phyloP scores from a whole-genome alignment of 2,888 invertebrate genomes.

The Amiota minor region DNA sequence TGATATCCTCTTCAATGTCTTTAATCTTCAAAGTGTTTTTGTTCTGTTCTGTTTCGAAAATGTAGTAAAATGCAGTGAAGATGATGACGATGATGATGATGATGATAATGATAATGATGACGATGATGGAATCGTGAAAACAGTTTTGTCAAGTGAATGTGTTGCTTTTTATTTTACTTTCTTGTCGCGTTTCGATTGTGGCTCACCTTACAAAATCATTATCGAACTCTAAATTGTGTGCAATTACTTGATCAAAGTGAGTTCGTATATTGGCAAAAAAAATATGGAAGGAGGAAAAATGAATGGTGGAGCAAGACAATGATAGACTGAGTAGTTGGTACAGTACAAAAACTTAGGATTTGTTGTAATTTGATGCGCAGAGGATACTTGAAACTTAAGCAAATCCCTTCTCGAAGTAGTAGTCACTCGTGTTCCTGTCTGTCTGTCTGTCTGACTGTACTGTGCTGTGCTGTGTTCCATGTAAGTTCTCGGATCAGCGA shows the following conservation, averaged over 20 bases:
- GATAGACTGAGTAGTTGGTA: too few species aligned
- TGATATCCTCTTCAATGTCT: neutral
- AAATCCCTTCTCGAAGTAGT: constrained; percentile 5
- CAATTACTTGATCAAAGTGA: constrained; percentile 9
- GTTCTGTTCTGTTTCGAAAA: too few species aligned
- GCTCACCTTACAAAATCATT: constrained; percentile 22
- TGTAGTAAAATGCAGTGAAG: neutral
- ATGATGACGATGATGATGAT: neutral
- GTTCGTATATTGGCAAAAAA: neutral
- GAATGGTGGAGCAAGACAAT: neutral
- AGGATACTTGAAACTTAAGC: constrained; percentile 21
- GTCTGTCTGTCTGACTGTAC: neutral
- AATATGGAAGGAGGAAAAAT: neutral
- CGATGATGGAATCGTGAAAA: too few species aligned
- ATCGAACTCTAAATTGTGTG: constrained; percentile 13
- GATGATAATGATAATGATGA: too few species aligned
- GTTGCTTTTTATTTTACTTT: neutral
- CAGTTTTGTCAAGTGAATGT: too few species aligned
- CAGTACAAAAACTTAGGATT: constrained; percentile 1
- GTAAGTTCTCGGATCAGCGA: neutral
- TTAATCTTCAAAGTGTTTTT: constrained; percentile 3
- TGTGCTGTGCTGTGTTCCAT: neutral
- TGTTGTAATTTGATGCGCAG: constrained; percentile 17
- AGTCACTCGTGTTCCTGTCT: neutral
- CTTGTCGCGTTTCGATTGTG: constrained; percentile 5